Evolutionary conservation across 2,113 vertebrate genomes (phyloP).

Genomic region (Bathybates hornii): DNA sequence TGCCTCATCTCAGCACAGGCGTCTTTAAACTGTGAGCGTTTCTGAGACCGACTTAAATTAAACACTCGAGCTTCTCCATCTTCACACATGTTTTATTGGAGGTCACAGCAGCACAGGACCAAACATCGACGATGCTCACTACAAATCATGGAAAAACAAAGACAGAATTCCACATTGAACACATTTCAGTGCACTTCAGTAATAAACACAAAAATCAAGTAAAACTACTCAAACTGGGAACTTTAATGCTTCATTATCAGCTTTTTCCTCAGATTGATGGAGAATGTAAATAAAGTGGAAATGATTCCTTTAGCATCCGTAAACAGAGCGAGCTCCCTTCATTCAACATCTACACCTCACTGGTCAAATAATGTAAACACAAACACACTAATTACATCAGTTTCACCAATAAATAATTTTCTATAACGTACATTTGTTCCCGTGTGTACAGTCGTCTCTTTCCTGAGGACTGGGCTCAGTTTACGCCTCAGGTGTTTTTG

Average conservation of each 20-base stretch:
- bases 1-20: not conserved
- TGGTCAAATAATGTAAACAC: not conserved
- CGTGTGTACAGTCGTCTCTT: conserved; percentile 1
- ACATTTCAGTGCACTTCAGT: conserved; percentile 3
- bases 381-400: not conserved
- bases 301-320: not conserved
- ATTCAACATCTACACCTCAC: not conserved
- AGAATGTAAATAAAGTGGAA: not conserved
- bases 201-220: not conserved
- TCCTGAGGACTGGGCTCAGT: not conserved
- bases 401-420: conserved; percentile 41
- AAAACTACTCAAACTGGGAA: not conserved
- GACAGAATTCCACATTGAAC: not conserved
- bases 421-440: not conserved
- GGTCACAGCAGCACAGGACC: conserved; percentile 31
- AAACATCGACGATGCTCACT: not conserved
- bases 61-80: not conserved
- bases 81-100: conserved; percentile 40
- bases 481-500: not conserved
- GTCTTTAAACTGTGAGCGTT: not conserved
- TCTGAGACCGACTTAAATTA: fast-evolving
- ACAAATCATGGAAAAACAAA: conserved; percentile 2
- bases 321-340: not conserved
- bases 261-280: not conserved
- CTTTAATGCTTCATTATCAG: not conserved